Percentiles rank a stretch among this genome's conserved stretches.
phyloP scores from a whole-genome alignment of 2,113 vertebrate genomes.

The Grammomys dolichurus region DNA sequence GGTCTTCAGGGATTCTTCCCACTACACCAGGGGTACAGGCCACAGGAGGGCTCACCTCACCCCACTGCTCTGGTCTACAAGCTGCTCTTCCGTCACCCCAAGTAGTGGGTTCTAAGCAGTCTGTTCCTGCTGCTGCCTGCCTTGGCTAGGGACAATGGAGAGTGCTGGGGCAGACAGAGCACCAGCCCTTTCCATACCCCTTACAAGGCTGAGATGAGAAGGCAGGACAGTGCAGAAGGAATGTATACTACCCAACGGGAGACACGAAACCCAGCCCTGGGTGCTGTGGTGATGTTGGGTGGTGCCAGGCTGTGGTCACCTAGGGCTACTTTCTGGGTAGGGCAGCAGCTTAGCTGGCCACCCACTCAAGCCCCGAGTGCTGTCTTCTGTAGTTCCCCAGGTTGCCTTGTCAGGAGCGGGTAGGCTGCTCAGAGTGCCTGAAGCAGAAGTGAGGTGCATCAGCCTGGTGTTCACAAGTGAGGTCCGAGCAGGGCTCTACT shows the following conservation, averaged over 20 bases:
- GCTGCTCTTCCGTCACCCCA: neutral
- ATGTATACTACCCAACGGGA: fast-evolving
- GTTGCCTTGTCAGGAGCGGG: no score
- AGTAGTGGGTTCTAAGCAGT: neutral
- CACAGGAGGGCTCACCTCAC: neutral
- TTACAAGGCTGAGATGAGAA: neutral
- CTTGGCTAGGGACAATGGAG: neutral
- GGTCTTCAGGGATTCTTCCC: neutral
- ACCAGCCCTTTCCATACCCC: fast-evolving
- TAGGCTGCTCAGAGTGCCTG: fast-evolving
- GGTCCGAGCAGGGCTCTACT: neutral
- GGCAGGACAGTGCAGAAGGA: neutral
- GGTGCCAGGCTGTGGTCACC: neutral
- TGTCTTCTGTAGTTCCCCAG: neutral
- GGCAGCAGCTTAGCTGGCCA: neutral
- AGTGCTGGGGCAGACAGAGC: fast-evolving
- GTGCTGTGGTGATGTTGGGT: no score
- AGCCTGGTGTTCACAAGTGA: neutral
- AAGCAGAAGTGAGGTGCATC: neutral
- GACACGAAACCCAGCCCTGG: neutral
- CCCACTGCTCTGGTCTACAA: fast-evolving
- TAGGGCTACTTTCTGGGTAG: neutral
- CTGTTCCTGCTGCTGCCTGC: neutral
- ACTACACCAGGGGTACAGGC: neutral
- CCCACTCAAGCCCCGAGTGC: neutral